Base-by-base conservation (phyloP, 2,113 vertebrate genomes). In the Meleagris gallopavo region DNA sequence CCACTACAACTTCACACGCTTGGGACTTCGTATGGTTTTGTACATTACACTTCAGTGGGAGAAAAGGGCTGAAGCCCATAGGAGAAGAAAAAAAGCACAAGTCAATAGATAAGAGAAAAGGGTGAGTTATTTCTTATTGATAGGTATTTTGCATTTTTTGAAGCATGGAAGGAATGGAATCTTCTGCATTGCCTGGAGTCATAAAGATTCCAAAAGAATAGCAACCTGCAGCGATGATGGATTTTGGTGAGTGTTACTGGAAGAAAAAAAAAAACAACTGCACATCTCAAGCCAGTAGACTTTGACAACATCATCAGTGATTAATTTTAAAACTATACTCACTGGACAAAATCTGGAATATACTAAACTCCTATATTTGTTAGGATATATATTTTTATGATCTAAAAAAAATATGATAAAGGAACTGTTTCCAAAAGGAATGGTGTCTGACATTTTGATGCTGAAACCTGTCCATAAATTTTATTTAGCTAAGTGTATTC, bases 141-240 rank as follows among this genome's bases (percentile, higher is more conserved):
- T 97, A 98, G 96, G 96, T 93, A 93, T 97, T 98, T 97, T 98
- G 93, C 97, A 96, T 98, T 97, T 97, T 98, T 98, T 98, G 94
- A 98, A 99, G 99, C 99, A 99, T 89, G 99, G 99, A 86, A 99
- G 99, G 94, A 99, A 98, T 94, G 99, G 99, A 74, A 99, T 99
- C 94, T 99, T 99, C 98, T 99, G 99, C 94, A 99, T 99, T 96
- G 98, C 99, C 34, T 99, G 99, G 99, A 99, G 99, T 97, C 99
- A 99, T 95, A 99, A 99, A 97, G 99, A 99, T 97, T 99, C 99
- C n/a, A 99, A 99, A 97, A 98, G 99, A 95, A 99, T 99, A 93
- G 99, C 99, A 67, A 99, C 99, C 17, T 99, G 99, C 96, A 99
- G 99, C 90, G 97, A 98, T 64, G 99, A 99, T 83, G 99, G 99